Percentiles rank a stretch among this genome's conserved stretches.
These are phyloP conservation scores for Poeciliopsis turneri DNA, from an alignment of 2,797 vertebrate genomes.

Conservation along the genomic window DNA sequence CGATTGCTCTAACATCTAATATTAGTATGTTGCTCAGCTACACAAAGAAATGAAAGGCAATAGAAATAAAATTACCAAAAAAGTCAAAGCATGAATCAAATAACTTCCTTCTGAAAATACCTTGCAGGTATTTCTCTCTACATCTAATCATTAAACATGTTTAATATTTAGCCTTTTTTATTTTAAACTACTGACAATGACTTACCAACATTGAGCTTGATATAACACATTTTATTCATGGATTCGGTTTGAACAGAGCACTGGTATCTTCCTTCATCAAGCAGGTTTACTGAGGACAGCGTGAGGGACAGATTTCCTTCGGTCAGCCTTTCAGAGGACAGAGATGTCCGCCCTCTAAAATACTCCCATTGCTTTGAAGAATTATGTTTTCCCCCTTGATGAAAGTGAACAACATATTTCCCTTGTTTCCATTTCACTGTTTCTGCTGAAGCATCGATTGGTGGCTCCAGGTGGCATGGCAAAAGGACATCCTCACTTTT, in stretches of 20 bases:
- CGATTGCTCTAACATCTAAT: neutral
- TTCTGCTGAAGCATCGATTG: neutral
- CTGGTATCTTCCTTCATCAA: neutral
- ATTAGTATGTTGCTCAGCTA: neutral
- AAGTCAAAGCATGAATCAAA: neutral
- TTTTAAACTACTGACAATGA: neutral
- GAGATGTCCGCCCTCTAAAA: neutral
- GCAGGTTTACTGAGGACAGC: neutral
- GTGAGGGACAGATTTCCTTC: constrained; percentile 3
- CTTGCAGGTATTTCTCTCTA: neutral
- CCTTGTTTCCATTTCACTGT: neutral
- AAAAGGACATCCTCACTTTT: neutral
- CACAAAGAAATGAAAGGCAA: neutral
- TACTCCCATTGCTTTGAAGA: neutral
- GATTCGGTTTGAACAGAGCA: neutral
- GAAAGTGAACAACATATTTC: neutral
- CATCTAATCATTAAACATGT: neutral
- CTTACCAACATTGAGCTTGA: constrained; percentile 3
- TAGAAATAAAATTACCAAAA: neutral
- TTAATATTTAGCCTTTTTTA: neutral
- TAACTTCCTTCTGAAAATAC: neutral
- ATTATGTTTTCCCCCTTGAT: neutral
- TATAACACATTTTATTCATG: neutral
- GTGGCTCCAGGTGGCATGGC: constrained; percentile 4
- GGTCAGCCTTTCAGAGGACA: neutral